Percentiles rank a stretch among this genome's conserved stretches.
phyloP scores from a whole-genome alignment of 2,113 vertebrate genomes.

The Athene cunicularia region DNA sequence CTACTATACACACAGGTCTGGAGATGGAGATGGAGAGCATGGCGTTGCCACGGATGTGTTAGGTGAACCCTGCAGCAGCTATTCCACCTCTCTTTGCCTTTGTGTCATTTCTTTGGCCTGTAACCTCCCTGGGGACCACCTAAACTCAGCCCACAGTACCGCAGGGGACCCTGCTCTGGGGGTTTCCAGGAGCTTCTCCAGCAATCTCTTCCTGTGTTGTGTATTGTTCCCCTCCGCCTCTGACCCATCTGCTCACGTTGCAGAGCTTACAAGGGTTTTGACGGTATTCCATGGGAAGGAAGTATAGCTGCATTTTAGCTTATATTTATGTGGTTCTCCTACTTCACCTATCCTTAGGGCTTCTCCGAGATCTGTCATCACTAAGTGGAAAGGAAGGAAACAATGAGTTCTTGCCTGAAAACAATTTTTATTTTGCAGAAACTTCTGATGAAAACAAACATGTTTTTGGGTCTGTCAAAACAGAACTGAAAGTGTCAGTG shows the following conservation, averaged over 20 bases:
- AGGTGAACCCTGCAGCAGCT: background rate
- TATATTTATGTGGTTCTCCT: background rate
- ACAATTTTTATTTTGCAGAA: slow-evolving; percentile 18
- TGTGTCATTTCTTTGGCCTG: background rate
- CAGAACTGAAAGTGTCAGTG: background rate
- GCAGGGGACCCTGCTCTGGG: background rate
- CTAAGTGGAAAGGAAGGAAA: slow-evolving; percentile 43
- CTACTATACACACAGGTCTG: background rate
- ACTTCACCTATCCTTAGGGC: background rate
- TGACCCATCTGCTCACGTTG: background rate
- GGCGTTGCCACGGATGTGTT: background rate
- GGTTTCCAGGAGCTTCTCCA: background rate
- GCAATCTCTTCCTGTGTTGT: rapidly evolving
- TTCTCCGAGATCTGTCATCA: background rate
- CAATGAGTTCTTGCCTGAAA: background rate
- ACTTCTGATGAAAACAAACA: background rate
- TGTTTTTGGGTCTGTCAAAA: background rate
- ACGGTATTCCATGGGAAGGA: background rate
- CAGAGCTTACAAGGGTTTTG: background rate
- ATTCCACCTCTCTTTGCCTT: background rate
- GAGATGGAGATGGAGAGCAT: background rate
- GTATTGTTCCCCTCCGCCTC: background rate
- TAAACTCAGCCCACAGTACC: background rate
- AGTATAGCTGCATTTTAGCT: background rate
- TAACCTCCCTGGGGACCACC: no score